Evolutionary conservation across 2,113 vertebrate species (phyloP).

Genomic region (Sceloporus undulatus): DNA sequence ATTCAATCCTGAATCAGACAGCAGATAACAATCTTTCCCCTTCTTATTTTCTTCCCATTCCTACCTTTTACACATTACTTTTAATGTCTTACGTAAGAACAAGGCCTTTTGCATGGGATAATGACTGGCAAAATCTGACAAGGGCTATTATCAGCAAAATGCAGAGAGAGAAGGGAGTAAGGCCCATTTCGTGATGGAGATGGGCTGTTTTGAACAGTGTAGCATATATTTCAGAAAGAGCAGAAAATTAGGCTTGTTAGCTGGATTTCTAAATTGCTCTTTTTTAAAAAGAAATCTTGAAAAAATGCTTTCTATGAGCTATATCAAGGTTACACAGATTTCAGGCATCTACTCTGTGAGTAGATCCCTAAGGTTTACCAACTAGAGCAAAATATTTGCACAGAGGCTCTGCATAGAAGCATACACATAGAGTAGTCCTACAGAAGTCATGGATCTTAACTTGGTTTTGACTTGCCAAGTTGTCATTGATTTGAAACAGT

Average conservation of each 20-base stretch:
- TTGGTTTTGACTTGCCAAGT: too few relatives aligned
- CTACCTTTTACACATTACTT: neutral
- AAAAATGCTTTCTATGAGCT: neutral
- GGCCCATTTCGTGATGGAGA: neutral
- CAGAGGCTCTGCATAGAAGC: too few relatives aligned
- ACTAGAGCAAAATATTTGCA: too few relatives aligned
- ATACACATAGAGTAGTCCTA: too few relatives aligned
- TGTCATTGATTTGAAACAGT: too few relatives aligned
- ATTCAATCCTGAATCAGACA: neutral
- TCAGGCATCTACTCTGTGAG: neutral
- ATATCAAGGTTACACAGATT: neutral
- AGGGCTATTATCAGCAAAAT: neutral
- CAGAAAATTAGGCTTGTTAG: neutral
- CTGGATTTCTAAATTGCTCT: neutral
- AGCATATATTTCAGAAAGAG: neutral
- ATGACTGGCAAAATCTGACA: too few relatives aligned
- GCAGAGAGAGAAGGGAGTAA: neutral
- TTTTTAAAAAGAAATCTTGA: too few relatives aligned
- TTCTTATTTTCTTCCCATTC: neutral
- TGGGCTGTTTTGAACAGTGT: neutral
- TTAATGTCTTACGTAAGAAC: too few relatives aligned
- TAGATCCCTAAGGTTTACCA: too few relatives aligned
- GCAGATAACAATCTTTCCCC: neutral
- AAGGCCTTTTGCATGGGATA: neutral
- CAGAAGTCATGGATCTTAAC: too few relatives aligned